A percentile compares a stretch with the other conserved stretches of the same genome.
Conservation (phyloP, 2,797 vertebrate genomes). For the Falco naumanni region DNA sequence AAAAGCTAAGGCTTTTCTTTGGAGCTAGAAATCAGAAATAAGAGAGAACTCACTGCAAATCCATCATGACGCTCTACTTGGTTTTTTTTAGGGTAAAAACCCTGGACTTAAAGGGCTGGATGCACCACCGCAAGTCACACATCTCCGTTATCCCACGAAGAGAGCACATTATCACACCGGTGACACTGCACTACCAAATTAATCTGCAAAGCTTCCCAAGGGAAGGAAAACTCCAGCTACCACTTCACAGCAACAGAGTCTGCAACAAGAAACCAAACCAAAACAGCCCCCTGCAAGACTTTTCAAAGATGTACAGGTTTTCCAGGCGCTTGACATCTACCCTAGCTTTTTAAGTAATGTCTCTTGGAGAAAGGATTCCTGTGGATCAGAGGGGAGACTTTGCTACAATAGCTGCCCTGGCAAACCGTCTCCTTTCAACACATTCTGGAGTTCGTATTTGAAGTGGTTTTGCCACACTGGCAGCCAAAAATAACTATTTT, state of each 20-base stretch:
- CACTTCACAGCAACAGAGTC: neutral
- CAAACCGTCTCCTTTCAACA: constrained; percentile 38
- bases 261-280: neutral
- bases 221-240: neutral
- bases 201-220: neutral
- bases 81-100: neutral
- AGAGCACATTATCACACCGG: neutral
- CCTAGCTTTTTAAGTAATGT: neutral
- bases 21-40: neutral
- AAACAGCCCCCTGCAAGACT: neutral
- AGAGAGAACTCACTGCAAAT: neutral
- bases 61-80: neutral
- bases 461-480: constrained; percentile 54
- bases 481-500: constrained; percentile 63
- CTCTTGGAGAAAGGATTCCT: neutral
- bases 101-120: neutral
- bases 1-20: neutral
- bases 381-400: neutral
- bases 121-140: neutral
- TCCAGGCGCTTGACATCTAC: neutral
- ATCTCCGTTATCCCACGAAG: neutral
- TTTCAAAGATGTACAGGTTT: neutral
- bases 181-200: neutral
- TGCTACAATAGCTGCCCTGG: constrained; percentile 15
- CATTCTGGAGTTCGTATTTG: constrained; percentile 36